Conservation (phyloP, 2,113 vertebrate genomes). For the Silurus asotus region DNA sequence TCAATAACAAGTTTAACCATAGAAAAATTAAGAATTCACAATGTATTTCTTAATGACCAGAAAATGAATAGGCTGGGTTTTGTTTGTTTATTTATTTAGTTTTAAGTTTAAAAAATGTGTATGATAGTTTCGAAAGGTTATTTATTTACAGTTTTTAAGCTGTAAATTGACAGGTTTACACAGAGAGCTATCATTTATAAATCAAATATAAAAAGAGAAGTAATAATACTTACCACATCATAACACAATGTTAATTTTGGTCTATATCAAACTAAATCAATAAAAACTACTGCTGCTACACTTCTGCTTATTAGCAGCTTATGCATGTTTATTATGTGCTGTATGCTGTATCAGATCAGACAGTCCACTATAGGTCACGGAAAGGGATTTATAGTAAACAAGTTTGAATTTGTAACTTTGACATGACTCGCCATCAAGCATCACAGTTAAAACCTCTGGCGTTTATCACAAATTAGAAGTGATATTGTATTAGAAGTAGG, state of each 20-base stretch:
- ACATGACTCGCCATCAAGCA: not conserved
- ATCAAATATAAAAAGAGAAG: not conserved
- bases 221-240: not conserved
- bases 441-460: not conserved
- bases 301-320: not conserved
- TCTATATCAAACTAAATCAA: not conserved
- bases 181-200: not conserved
- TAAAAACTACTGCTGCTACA: no score
- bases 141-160: not conserved
- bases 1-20: not conserved
- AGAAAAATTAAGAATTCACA: not conserved
- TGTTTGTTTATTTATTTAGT: not conserved
- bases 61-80: not conserved
- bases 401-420: no score
- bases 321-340: not conserved
- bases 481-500: not conserved
- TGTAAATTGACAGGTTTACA: not conserved
- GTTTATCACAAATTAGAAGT: not conserved
- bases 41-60: not conserved
- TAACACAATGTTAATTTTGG: not conserved
- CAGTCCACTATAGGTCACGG: not conserved
- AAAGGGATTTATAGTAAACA: not conserved
- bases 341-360: not conserved
- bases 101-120: no score
- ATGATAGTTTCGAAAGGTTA: no score